Evolutionary conservation across 2,888 invertebrate genomes (phyloP), one percentile per base, ranked within the genome.

Genomic region (Operophtera brumata): DNA sequence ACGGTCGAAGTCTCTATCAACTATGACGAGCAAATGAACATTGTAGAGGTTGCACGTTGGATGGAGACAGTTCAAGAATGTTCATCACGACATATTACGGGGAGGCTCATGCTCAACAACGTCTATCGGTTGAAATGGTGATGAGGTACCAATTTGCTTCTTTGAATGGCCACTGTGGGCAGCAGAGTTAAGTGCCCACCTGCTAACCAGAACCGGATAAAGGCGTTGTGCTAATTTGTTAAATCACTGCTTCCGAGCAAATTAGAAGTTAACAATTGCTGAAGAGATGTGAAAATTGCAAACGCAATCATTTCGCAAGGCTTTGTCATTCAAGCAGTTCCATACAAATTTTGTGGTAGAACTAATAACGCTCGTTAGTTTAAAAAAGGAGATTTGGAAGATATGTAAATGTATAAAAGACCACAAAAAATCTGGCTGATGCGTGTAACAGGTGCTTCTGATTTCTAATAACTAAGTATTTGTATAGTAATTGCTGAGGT

Each of bases 321-420:
- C 41, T 77, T 84, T 85, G 85, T 87, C 87, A 87, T 85, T 86
- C 86, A 76, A 77, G 73, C 74, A 75, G 77, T 77, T 82, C 78
- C 77, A 75, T 79, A 76, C 71, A 80, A 71, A 77, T 80, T 85
- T 84, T 87, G 87, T 84, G 88, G 87, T 86, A 76, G 75, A 84
- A 82, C 84, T 88, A 88, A 89, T 86, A 82, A 80, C 78, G 79
- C 82, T 87, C 73, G 84, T 89, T 89, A 86, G 75, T 70, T 77
- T 65, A 77, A 81, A 82, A 81, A 84, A 80, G 83, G 82, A 20
- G 4, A 20, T 4, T 20, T 77, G 78, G 77, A 73, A 80, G 77
- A 79, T 87, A 88, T 88, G 86, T 86, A 86, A 88, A 89, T 87
- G 82, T 67, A 80, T 73, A 79, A 84, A 85, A 84, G 62, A 65